Conservation (phyloP, 35 echinoderm and acorn worm genomes). For the Apostichopus californicus region DNA sequence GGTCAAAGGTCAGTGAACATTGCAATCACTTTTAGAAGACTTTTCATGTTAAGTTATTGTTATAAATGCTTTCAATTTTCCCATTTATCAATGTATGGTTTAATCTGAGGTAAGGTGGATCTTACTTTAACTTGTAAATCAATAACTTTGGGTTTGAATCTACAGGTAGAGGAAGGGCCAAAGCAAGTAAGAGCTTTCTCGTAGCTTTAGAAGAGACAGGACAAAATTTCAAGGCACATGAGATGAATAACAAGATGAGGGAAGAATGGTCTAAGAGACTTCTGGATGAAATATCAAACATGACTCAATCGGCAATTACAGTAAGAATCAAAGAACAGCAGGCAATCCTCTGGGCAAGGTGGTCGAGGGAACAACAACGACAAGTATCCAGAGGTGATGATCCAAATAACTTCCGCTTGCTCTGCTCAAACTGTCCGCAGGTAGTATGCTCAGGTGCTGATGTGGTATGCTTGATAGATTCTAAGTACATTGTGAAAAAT, state of each 20-base stretch:
- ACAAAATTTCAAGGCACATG: conserved; percentile 14
- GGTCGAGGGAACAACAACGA: background rate
- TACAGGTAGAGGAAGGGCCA: conserved; percentile 43
- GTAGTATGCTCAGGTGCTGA: conserved; percentile 6
- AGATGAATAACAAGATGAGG: conserved; percentile 33
- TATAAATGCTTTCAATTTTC: too few relatives aligned
- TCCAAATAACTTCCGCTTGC: background rate
- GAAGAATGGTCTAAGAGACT: conserved; percentile 41
- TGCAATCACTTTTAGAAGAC: background rate
- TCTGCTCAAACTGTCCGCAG: conserved; percentile 15
- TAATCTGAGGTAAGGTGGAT: background rate
- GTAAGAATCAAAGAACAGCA: conserved; percentile 27
- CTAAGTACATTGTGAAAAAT: conserved; percentile 23
- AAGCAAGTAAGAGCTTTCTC: conserved; percentile 34
- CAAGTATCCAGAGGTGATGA: background rate
- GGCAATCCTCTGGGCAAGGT: background rate
- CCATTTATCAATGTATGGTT: too few relatives aligned
- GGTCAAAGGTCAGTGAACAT: conserved; percentile 54
- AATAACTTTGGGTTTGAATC: background rate
- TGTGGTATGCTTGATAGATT: conserved; percentile 10
- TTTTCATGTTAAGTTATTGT: too few relatives aligned
- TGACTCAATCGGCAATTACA: background rate
- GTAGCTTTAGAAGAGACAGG: conserved; percentile 26
- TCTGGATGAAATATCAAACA: background rate
- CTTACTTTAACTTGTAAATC: background rate